Base-by-base conservation (phyloP, 2,113 vertebrate genomes). In the Polypterus bichir region DNA sequence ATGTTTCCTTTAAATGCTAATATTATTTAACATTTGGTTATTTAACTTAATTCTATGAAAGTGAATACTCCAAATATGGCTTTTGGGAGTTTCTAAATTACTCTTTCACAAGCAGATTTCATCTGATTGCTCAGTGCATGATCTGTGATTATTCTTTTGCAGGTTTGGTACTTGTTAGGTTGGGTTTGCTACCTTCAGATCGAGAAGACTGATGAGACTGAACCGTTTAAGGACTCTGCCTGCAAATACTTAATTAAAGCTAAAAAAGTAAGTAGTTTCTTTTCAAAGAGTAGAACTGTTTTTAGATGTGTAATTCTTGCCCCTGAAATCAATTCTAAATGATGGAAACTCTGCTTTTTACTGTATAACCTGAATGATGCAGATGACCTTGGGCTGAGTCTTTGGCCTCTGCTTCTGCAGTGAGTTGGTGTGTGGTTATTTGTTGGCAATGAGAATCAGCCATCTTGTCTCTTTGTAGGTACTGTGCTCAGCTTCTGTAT, bases 151-250 rank as follows among this genome's bases (percentile, higher is more conserved):
- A 62, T 77, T 62, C 74, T 68, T 73, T 77, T 67, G 64, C 74
- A 87, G 83, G 80, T 88, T 68, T 86, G 80, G 81, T 89, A 83
- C 73, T 76, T 89, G 70, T 83, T 84, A 6, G 86, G 78, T 59
- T 87, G 79, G 73, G 74, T 77, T 62, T 83, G 78, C 73, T 88
- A 80, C 76, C 80, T 89, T 73, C 81, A 79, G 68, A n/a, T 73
- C 54, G 62, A 62, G 27, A 76, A 78, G 11, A 59, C 59, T 62
- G 84, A 89, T 65, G 85, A 86, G 66, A 53, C 64, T 62, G 79
- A 74, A 46, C 75, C 75, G 2, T 64, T 86, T 59, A 79, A 61
- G 61, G 81, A 84, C 52, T 80, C 79, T 3, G 79, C 81, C 61
- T 76, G 77, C 59, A 78, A 73, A 2, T 81, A 83, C 66, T 77